A percentile compares a stretch with the other conserved stretches of the same genome.
phyloP scores from a whole-genome alignment of 2,888 invertebrate genomes.

The Lasius fuliginosus region DNA sequence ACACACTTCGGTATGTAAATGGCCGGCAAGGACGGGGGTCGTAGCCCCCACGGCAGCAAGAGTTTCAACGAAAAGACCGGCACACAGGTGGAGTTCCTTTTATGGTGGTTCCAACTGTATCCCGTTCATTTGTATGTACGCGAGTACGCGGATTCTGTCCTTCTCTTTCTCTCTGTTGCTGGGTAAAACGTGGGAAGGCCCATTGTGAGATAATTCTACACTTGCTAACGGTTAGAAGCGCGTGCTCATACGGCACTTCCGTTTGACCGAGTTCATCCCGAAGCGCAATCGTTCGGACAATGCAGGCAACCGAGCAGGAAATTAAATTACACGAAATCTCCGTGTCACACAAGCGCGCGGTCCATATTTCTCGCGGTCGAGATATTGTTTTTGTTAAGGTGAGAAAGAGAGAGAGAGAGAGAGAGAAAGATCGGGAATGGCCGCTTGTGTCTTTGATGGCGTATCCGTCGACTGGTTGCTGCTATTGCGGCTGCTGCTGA shows the following conservation, averaged over 20 bases:
- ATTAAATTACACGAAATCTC: slow-evolving; percentile 58
- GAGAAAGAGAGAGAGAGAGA: background rate
- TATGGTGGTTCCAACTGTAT: slow-evolving; percentile 13
- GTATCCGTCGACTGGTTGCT: background rate
- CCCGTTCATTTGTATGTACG: slow-evolving; percentile 55
- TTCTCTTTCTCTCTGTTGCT: background rate
- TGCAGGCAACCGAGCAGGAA: slow-evolving; percentile 57
- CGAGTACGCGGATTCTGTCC: slow-evolving; percentile 20
- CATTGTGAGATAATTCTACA: slow-evolving; percentile 80
- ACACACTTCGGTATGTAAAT: slow-evolving; percentile 14
- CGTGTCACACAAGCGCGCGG: slow-evolving; percentile 8
- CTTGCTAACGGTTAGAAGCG: slow-evolving; percentile 77
- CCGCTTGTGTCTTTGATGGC: slow-evolving; percentile 25
- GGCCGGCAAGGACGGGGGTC: slow-evolving; percentile 12
- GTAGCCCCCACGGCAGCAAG: background rate
- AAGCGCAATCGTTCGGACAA: slow-evolving; percentile 61
- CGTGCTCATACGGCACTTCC: slow-evolving; percentile 76
- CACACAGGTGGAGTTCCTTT: slow-evolving; percentile 42
- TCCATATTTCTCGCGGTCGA: slow-evolving; percentile 1
- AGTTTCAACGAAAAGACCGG: slow-evolving; percentile 35
- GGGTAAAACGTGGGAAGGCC: slow-evolving; percentile 79
- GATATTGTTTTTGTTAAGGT: slow-evolving; percentile 50
- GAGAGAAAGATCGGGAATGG: background rate
- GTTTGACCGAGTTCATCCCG: slow-evolving; percentile 76
- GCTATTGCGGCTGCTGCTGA: background rate